A percentile compares a stretch with the other conserved stretches of the same genome.
phyloP scores from a whole-genome alignment of 2,797 vertebrate species.

The Cuculus canorus region DNA sequence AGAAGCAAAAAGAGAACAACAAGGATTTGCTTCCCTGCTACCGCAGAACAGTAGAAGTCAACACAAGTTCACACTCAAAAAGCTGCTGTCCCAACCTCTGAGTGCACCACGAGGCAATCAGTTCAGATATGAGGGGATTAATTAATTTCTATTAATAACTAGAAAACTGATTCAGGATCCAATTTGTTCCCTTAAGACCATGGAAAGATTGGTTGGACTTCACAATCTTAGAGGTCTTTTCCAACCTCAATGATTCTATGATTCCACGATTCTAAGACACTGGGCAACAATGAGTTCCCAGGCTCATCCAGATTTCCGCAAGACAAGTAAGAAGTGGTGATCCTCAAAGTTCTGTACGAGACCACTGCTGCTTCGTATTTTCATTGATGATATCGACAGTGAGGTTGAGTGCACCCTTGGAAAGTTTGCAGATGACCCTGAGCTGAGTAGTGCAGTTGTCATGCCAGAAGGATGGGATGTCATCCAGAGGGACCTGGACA shows the following conservation, averaged over 20 bases:
- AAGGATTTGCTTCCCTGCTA: neutral
- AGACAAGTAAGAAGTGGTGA: no score
- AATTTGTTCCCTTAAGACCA: neutral
- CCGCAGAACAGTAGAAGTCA: neutral
- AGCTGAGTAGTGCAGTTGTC: no score
- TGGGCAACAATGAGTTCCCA: fast-evolving
- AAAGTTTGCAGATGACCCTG: no score
- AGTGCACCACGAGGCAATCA: neutral
- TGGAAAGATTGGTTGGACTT: no score
- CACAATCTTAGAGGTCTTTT: no score
- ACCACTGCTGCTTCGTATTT: no score
- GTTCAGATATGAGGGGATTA: neutral
- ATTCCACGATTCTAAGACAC: neutral
- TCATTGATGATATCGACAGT: no score
- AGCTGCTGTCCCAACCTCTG: neutral
- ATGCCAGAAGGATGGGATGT: no score
- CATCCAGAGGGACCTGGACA: no score
- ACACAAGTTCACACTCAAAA: fast-evolving
- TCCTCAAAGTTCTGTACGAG: no score
- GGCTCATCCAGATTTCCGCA: neutral
- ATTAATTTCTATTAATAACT: neutral
- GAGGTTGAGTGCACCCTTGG: no score
- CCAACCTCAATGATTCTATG: no score
- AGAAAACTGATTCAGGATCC: neutral
- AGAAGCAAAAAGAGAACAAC: neutral